Evolutionary conservation across 92 coral and sea anemone genomes (phyloP).

Genomic region (Porites cylindrica): DNA sequence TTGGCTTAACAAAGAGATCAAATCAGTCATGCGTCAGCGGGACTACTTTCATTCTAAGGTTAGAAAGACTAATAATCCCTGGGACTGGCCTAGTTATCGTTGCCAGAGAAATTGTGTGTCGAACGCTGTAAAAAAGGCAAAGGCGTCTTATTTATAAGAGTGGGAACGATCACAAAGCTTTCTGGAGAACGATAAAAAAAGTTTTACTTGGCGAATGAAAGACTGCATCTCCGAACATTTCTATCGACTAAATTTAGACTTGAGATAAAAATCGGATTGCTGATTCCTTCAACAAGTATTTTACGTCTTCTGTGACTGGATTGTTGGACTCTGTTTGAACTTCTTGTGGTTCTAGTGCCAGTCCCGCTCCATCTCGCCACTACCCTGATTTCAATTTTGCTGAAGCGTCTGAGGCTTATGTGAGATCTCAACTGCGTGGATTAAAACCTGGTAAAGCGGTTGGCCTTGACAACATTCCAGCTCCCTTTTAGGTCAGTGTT

Average conservation of each 20-base stretch:
- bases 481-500: neutral
- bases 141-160: slow-evolving; percentile 23
- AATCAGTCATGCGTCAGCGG: too few relatives aligned
- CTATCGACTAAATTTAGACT: slow-evolving; percentile 29
- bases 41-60: too few relatives aligned
- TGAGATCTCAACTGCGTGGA: neutral
- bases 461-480: neutral
- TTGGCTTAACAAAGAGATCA: too few relatives aligned
- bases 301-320: slow-evolving; percentile 53
- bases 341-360: neutral
- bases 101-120: neutral
- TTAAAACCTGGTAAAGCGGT: slow-evolving; percentile 26
- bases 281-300: slow-evolving; percentile 58
- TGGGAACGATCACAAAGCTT: slow-evolving; percentile 41
- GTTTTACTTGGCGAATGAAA: slow-evolving; percentile 58
- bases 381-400: slow-evolving; percentile 29
- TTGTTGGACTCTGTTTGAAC: slow-evolving; percentile 35
- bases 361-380: neutral
- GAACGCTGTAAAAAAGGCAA: neutral
- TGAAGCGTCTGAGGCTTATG: slow-evolving; percentile 3
- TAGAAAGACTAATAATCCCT: too few relatives aligned
- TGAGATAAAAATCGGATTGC: slow-evolving; percentile 54
- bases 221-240: slow-evolving; percentile 36
- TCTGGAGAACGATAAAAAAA: slow-evolving; percentile 62
- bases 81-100: neutral